Evolutionary conservation across 1,140 invertebrate species (phyloP), one percentile per base, ranked within the genome.

Genomic region (Diuraphis noxia): DNA sequence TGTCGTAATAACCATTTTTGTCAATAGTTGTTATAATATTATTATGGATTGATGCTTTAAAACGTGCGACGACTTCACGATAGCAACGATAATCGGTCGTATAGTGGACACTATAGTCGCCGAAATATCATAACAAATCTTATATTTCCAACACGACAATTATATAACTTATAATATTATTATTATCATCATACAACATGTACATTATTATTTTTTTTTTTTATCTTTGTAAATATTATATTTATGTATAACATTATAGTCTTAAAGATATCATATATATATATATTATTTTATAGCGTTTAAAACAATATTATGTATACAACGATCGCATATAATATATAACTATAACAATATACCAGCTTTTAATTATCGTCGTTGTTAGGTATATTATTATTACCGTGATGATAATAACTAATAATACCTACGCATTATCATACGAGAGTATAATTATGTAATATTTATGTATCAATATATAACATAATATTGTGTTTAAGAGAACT

Each of bases 161-260:
- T 56, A 56, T 56, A 56, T 30, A 30, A 56, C 25, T 9, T 56
- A n/a, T 77, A 79, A 79, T 79, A 38, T 79, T 79, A 85, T 43
- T 43, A 46, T 46, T 46, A 84, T 41, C 6, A 43, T 84, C 30
- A 72, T 34, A 43, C 17, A 40, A 41, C 43, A 34, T 91, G 89
- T 82, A 91, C 88, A 89, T 79, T 91, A 79, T 89, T 72, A 17
- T 41, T 82, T 40, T 81, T 46, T 85, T 86, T 86, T 85, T 63
- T 91, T 81, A 49, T 81, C 77, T 41, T 52, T 91, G 89, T 91
- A 91, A 82, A 91, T 91, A 91, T 91, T 52, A 91, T 91, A 91
- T 82, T 91, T 88, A 88, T 88, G 46, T 77, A 79, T 90, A 90
- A 63, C 56, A 88, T 90, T 90, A n/a, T n/a, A 90, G 41, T 81